Evolutionary conservation across 2,888 invertebrate species (phyloP), one percentile per base, ranked within the genome.

Genomic region (Lottia scabra): DNA sequence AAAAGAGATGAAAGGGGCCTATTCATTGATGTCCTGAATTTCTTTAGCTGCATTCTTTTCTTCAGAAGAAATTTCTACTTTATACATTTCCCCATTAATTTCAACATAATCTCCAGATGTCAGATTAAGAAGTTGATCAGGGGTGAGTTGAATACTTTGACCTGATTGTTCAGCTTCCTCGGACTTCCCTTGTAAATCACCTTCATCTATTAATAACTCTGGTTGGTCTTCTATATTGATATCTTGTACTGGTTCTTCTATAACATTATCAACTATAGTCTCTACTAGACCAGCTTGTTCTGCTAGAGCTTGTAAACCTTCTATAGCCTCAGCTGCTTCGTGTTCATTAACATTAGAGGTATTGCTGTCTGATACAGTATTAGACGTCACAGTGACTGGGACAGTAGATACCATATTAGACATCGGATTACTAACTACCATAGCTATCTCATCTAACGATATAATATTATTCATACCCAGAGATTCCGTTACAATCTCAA

Each of bases 11-110:
- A 2, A 38, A 8, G 38, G 38, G 5, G 38, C 1, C 10, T 38
- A 38, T 38, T 38, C 38, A 8, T 6, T 38, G 8, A 38, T 38
- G 5, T 38, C 38, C 5, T 8, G 38, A 4, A 8, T 15, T 23
- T 56, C 56, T 56, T 23, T 56, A 23, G 56, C 10, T 23, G 56
- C 19, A 56, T 56, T 56, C 56, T 45, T 48, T 16, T 70, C 64
- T 6, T 70, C 70, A 65, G 65, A 64, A 13, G 70, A 45, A 26
- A 70, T 70, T 71, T 86, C 86, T 8, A 87, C 87, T 76, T 87
- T 84, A 73, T 86, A 88, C 77, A 87, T 83, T 73, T 88, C 86
- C 0, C 87, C 88, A 75, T 88, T 84, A 44, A 88, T 87, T 78
- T 88, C 85, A 26, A 88, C 83, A 79, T 80, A 86, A 74, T 88